phyloP scores from a whole-genome alignment of 2,113 vertebrate species.

The Hylia prasina region DNA sequence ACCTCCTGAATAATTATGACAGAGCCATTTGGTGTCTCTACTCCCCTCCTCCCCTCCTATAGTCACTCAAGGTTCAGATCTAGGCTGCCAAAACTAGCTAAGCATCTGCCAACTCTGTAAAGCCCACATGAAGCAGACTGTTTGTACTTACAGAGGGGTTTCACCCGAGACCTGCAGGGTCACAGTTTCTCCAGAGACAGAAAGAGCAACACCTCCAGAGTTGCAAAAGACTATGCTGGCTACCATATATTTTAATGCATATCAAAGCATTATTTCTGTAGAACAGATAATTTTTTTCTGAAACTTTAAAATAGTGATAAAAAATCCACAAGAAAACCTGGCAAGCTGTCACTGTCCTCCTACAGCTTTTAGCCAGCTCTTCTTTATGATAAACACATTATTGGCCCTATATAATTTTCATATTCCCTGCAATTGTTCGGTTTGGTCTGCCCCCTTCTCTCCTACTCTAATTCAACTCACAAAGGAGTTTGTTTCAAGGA shows the following conservation, averaged over 20 bases:
- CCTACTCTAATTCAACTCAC: neutral
- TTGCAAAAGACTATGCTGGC: neutral
- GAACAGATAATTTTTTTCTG: constrained; percentile 11
- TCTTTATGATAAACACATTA: constrained; percentile 39
- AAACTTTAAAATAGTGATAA: neutral
- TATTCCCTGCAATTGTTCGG: neutral
- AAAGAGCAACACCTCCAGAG: neutral
- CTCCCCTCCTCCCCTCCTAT: neutral
- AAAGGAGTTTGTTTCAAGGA: neutral
- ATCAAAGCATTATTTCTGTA: neutral
- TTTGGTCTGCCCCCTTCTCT: constrained; percentile 14
- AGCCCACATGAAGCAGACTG: neutral
- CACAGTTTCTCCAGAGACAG: neutral
- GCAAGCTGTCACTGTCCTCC: constrained; percentile 39
- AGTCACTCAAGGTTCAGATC: neutral
- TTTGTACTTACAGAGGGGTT: neutral
- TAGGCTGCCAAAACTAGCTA: neutral
- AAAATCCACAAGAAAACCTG: neutral
- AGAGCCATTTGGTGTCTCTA: neutral
- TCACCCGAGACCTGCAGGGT: neutral
- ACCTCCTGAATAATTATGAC: neutral
- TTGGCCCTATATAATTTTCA: constrained; percentile 7
- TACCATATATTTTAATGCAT: neutral
- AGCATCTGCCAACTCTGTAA: neutral
- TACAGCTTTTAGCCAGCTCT: constrained; percentile 46